Evolutionary conservation across 37 sponge, comb jelly and placozoan genomes (phyloP), one percentile per base, ranked within the genome.

Genomic region (Bolinopsis microptera): DNA sequence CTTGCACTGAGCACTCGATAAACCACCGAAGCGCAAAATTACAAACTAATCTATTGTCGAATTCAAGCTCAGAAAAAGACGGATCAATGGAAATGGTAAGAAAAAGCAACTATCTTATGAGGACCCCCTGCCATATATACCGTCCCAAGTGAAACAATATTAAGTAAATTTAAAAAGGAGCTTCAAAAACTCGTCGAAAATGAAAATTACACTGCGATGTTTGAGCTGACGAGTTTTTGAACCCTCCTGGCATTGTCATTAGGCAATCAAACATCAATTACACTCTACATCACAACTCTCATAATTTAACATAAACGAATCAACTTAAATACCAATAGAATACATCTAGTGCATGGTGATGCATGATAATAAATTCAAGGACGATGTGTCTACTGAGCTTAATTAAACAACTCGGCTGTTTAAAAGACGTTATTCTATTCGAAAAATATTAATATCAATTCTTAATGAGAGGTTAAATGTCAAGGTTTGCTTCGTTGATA

Each of bases 211-310:
- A 48, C 61, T 18, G 61, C 61, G 61, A 48, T 48, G 61, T 48
- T 48, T 48, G 61, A 5, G 13, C 61, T 18, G 61, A 48, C 61
- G 13, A 77, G 80, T 32, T 77, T 77, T 77, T 77, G 80, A 32
- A 77, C 21, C 32, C 37, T 77, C 80, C 13, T 77, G 33, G 36
- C 27, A 70, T 70, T n/a, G n/a, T 28, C 80, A 77, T 77, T 32
- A 77, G 80, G 80, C 80, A 77, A 77, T 77, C 80, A 77, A 77
- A 77, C 80, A 77, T 77, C 80, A 77, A 77, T 77, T 77, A 77
- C 32, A 77, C 80, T 77, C 80, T 77, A 77, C 80, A 77, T 77
- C 33, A 48, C 33, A 77, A 77, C 80, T 77, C 80, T 77, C 80
- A 77, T 77, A 77, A 77, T 77, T 77, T 77, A 77, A 77, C 80